A percentile compares a stretch with the other conserved stretches of the same genome.
These are phyloP conservation scores for Anthopleura sola DNA, from an alignment of 64 coral and sea anemone genomes.

Conservation along the genomic window DNA sequence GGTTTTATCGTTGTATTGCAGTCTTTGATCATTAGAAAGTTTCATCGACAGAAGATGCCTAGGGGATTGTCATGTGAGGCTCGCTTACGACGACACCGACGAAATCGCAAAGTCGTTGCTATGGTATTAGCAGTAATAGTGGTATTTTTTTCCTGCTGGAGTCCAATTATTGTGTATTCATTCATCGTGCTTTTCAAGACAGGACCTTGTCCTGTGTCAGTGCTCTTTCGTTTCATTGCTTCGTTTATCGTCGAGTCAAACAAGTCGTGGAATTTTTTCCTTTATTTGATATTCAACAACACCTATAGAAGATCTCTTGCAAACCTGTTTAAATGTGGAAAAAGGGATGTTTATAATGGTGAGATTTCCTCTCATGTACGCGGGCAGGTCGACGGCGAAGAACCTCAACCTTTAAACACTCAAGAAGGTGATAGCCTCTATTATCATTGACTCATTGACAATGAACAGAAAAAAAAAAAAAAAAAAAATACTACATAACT, in stretches of 20 bases:
- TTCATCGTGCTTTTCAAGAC: slow-evolving; percentile 41
- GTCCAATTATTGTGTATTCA: slow-evolving; percentile 13
- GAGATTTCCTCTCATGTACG: neutral
- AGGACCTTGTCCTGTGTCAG: neutral
- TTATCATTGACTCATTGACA: neutral
- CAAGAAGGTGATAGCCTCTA: neutral
- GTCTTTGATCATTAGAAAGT: slow-evolving; percentile 23
- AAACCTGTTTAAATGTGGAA: neutral
- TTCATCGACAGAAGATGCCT: slow-evolving; percentile 17
- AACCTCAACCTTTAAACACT: neutral
- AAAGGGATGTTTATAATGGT: neutral
- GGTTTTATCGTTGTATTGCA: slow-evolving; percentile 12
- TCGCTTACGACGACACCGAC: slow-evolving; percentile 11
- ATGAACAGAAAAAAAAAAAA: neutral
- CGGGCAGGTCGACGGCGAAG: neutral
- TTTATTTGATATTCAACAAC: slow-evolving; percentile 41
- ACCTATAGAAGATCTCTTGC: slow-evolving; percentile 22
- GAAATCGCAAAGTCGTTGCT: slow-evolving; percentile 28
- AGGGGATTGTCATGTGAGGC: slow-evolving; percentile 21
- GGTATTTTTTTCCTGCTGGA: slow-evolving; percentile 38
- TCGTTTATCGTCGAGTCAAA: slow-evolving; percentile 45
- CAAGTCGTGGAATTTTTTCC: slow-evolving; percentile 35
- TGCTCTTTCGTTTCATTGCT: neutral
- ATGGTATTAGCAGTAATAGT: slow-evolving; percentile 33
- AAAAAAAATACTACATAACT: neutral